phyloP scores from a whole-genome alignment of 1,140 invertebrate species.

The Glossosoma conforme region DNA sequence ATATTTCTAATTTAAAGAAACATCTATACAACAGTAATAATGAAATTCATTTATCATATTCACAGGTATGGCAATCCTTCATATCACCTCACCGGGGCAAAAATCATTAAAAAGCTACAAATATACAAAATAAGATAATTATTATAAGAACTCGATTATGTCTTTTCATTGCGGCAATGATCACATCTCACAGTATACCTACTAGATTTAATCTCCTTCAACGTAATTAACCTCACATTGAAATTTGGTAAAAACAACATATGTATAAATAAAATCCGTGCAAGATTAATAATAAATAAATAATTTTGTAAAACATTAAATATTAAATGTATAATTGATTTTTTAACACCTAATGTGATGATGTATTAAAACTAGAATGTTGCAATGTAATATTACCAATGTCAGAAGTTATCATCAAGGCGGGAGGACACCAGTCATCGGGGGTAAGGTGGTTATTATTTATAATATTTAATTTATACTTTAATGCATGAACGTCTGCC shows the following conservation, averaged over 20 bases:
- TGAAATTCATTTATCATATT: constrained; percentile 23
- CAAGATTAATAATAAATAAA: constrained; percentile 18
- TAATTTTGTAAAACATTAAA: constrained; percentile 22
- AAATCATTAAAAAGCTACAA: constrained; percentile 19
- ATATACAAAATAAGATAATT: constrained; percentile 25
- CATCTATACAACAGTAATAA: constrained; percentile 29
- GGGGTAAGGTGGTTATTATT: too few species aligned
- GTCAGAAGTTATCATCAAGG: constrained; percentile 7
- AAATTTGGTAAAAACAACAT: constrained; percentile 13
- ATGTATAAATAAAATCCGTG: constrained; percentile 14
- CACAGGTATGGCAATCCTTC: constrained; percentile 8
- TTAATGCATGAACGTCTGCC: too few species aligned
- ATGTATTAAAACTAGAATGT: constrained; percentile 21
- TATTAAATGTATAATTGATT: constrained; percentile 20
- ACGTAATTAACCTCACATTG: not conserved
- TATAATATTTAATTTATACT: too few species aligned
- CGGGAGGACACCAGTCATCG: too few species aligned
- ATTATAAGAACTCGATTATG: constrained; percentile 19
- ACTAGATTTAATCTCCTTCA: not conserved
- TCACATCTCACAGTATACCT: too few species aligned
- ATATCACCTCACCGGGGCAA: constrained; percentile 11
- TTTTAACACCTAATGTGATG: constrained; percentile 19
- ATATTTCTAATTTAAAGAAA: constrained; percentile 31
- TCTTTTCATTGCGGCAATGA: too few species aligned
- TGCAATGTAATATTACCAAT: constrained; percentile 10